Percentiles rank a stretch among this genome's conserved stretches.
These are phyloP conservation scores for Brachirus orientalis DNA, from an alignment of 2,113 vertebrate species.

Conservation along the genomic window DNA sequence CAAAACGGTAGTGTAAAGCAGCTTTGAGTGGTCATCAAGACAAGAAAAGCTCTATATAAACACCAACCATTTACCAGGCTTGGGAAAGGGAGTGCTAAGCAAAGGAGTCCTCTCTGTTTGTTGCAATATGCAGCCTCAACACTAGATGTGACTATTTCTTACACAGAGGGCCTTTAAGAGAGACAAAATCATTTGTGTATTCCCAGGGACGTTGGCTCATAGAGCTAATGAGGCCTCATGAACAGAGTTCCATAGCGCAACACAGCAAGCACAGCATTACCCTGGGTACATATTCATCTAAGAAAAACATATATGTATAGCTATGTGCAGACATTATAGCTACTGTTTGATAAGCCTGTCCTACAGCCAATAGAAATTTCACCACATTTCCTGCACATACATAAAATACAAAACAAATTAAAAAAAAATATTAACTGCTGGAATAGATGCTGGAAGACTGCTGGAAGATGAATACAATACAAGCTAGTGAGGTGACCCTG, in stretches of 20 bases:
- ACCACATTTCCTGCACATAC: background rate
- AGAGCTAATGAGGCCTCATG: conserved; percentile 64
- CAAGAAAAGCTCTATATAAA: too few species aligned
- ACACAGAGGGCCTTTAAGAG: too few species aligned
- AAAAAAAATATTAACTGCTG: too few species aligned
- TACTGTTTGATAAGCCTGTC: conserved; percentile 1
- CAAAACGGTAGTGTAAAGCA: too few species aligned
- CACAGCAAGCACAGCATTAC: conserved; percentile 24
- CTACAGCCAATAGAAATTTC: background rate
- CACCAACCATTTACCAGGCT: too few species aligned
- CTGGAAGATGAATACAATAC: background rate
- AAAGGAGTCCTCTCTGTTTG: too few species aligned
- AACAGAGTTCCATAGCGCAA: conserved; percentile 46
- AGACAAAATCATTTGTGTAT: too few species aligned
- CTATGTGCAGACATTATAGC: conserved; percentile 4
- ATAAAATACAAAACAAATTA: background rate
- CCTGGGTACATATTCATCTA: conserved; percentile 8
- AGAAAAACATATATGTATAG: background rate
- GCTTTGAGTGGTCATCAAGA: too few species aligned
- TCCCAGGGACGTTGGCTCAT: conserved; percentile 59
- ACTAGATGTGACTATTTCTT: too few species aligned
- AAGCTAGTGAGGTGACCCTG: conserved; percentile 29
- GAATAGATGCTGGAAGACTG: background rate
- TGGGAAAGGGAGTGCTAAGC: too few species aligned
- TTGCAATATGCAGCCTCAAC: too few species aligned